Base-by-base conservation (phyloP, 2,888 invertebrate genomes). In the Lomographa bimaculata region DNA sequence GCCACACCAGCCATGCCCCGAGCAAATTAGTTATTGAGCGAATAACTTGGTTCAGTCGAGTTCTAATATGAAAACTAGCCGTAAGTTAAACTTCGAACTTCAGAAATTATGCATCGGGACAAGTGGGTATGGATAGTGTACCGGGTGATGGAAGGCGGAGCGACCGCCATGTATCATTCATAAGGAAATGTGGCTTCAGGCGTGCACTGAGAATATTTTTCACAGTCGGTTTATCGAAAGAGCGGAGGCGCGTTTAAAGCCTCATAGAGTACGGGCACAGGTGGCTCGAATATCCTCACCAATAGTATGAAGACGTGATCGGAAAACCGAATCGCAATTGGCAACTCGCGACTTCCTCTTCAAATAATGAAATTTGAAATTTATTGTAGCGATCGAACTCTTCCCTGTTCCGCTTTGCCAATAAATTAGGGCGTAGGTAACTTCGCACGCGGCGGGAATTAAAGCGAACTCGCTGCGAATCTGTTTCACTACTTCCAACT, bases 341-440 rank as follows among this genome's bases (percentile, higher is more conserved):
- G 75, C 76, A 79, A 77, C 76, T 80, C 75, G 79, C 77, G 79
- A 80, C 79, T 79, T 82, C 79, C 82, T 85, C 74, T 80, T 83
- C 82, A 84, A 84, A 84, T 84, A 84, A 84, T 83, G 81, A 84
- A 84, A 84, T 85, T 83, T 83, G 74, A 83, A 86, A 84, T 85
- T 84, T 85, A 85, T 84, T 82, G 79, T 76, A 64, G 67, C 79
- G 72, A 81, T 82, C 74, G 71, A 76, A 73, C 55, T 64, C 58
- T 64, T 58, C 64, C 58, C 61, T 66, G 76, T 71, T 76, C 73
- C 52, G 63, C 67, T 77, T 64, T 70, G 69, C 72, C 71, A 72
- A 81, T 79, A 79, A 80, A 78, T 81, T 80, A 77, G 71, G 57
- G 57, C 60, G 66, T 57, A 68, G 64, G 65, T 70, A 73, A 67